phyloP scores from a whole-genome alignment of 2,113 vertebrate genomes.

The Halichoerus grypus region DNA sequence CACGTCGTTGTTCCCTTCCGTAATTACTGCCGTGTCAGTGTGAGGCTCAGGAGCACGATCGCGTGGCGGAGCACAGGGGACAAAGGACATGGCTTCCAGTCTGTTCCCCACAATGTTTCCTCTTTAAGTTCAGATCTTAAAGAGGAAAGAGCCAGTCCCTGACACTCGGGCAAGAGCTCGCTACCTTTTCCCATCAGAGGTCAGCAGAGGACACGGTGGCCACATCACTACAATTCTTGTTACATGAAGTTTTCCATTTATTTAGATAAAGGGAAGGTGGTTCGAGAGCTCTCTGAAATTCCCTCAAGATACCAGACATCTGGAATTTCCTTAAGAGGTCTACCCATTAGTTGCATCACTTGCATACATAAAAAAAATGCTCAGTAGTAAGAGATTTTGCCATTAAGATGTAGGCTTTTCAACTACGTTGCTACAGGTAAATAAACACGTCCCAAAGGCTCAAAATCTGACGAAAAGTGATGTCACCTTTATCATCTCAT shows the following conservation, averaged over 20 bases:
- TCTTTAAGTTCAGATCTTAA: slow-evolving; percentile 13
- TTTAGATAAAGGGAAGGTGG: neutral
- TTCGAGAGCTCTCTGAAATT: neutral
- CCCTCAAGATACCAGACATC: neutral
- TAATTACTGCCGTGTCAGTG: neutral
- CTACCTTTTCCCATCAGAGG: slow-evolving; percentile 42
- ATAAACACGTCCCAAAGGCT: neutral
- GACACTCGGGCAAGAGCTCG: neutral
- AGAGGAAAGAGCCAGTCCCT: neutral
- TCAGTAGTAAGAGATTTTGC: neutral
- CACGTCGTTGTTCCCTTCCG: neutral
- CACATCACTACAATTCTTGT: neutral
- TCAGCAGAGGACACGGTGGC: slow-evolving; percentile 17
- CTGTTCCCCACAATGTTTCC: slow-evolving; percentile 47
- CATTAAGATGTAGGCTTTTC: neutral
- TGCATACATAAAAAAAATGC: neutral
- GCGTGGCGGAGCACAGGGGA: neutral
- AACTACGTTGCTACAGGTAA: neutral
- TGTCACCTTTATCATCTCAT: neutral
- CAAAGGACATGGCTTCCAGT: neutral
- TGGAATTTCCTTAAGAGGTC: neutral
- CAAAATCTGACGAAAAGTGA: neutral
- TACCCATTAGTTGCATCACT: neutral
- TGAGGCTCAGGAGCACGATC: neutral
- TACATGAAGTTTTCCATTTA: slow-evolving; percentile 29